Evolutionary conservation across 2,113 vertebrate species (phyloP), one percentile per base, ranked within the genome.

Genomic region (Dendrocopos noguchii): DNA sequence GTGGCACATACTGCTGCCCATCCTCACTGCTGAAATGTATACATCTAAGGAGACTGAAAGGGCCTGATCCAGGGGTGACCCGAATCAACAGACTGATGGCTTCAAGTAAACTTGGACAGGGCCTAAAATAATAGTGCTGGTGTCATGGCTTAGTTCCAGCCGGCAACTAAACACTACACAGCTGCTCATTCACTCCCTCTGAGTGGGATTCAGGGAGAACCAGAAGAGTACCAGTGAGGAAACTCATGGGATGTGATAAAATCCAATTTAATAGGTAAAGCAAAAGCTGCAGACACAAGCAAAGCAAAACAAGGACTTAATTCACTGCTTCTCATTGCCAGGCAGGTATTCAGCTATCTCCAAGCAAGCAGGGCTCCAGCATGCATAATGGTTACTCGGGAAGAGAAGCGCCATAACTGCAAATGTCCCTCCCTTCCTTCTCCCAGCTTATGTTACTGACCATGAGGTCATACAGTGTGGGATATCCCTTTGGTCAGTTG

Each of bases 391-490:
- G 20, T 47, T 47, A 47, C 47, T 47, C 10, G 19, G 19, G 47
- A 21, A 47, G 19, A 20, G 19, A 47, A 47, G 10, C 10, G 20
- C 47, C 47, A 47, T 47, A 20, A 47, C 20, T 47, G 19, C 20
- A 9, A 55, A 28, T 14, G 14, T 8, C 15, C 7, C 13, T 1
- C 0, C 15, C 20, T 57, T 44, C 46, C 63, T 70, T 18, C 71
- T 70, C 42, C 4, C 66, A 80, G 42, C 42, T 67, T 47, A 61
- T 36, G 6, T 2, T 60, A 64, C 73, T 76, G 74, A 24, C 20
- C 39, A 4, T 0, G 22, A 14, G 1, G 3, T 22, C 47, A 2
- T 7, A 3, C 1, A 59, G 6, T 15, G 2, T 55, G 53, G 29
- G 7, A 10, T 46, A n/a, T 28, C 46, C 27, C 55, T 36, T 11